phyloP scores from a whole-genome alignment of 2,888 invertebrate genomes.

The Hyalella azteca region DNA sequence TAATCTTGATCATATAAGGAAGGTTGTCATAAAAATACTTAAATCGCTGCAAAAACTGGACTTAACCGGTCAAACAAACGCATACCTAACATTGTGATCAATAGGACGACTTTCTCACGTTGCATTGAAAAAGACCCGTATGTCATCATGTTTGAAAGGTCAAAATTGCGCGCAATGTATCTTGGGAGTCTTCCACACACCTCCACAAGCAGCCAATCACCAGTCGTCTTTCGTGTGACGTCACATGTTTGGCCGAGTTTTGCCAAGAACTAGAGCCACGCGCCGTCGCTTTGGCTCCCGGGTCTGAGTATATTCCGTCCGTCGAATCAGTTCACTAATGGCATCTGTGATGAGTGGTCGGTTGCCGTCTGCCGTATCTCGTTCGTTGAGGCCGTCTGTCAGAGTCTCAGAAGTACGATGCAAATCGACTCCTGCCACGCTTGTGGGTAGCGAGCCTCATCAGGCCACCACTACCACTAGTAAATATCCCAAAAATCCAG shows the following conservation, averaged over 20 bases:
- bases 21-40: too few species aligned
- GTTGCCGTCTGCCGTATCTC: conserved; percentile 16
- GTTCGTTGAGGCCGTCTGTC: not conserved
- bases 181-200: conserved; percentile 41
- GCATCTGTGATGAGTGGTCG: conserved; percentile 27
- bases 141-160: not conserved
- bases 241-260: conserved; percentile 3
- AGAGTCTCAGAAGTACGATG: not conserved
- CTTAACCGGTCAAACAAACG: too few species aligned
- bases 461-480: not conserved
- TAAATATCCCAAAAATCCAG: not conserved
- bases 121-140: not conserved
- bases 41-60: too few species aligned
- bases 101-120: too few species aligned
- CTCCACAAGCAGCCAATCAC: conserved; percentile 41
- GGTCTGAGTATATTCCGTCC: not conserved
- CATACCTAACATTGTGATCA: too few species aligned
- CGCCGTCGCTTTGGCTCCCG: conserved; percentile 36
- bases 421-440: conserved; percentile 35
- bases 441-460: conserved; percentile 19
- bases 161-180: not conserved
- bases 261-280: not conserved
- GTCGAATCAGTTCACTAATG: conserved; percentile 17
- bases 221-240: conserved; percentile 31
- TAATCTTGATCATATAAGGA: too few species aligned